Evolutionary conservation across 2,888 invertebrate genomes (phyloP).

Genomic region (Cybosia mesomella): DNA sequence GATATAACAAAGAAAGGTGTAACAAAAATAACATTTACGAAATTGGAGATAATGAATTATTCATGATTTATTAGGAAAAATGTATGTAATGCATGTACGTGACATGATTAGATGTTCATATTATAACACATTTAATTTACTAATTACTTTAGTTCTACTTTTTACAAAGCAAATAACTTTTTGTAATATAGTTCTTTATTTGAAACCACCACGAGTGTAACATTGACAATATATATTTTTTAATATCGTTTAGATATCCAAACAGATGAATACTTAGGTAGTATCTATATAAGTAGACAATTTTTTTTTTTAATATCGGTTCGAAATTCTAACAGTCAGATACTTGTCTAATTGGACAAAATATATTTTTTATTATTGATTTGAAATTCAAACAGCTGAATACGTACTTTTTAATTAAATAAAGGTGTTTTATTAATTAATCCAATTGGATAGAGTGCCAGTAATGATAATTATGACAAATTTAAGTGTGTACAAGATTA

Average conservation of each 20-base stretch:
- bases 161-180: slow-evolving; percentile 10
- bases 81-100: slow-evolving; percentile 57
- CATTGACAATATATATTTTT: background rate
- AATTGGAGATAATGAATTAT: slow-evolving; percentile 18
- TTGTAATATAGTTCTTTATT: slow-evolving; percentile 5
- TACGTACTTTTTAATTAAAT: background rate
- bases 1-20: slow-evolving; percentile 23
- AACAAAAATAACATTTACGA: slow-evolving; percentile 22
- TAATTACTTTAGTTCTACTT: slow-evolving; percentile 23
- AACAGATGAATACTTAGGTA: no score
- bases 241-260: no score
- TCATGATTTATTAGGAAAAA: slow-evolving; percentile 9
- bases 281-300: no score
- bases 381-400: slow-evolving; percentile 11
- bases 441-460: slow-evolving; percentile 39
- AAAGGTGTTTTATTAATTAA: slow-evolving; percentile 5
- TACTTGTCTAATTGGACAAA: background rate
- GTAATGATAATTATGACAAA: slow-evolving; percentile 54
- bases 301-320: no score
- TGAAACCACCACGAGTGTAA: background rate
- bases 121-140: slow-evolving; percentile 2
- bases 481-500: slow-evolving; percentile 50
- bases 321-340: no score
- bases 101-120: slow-evolving; percentile 63
- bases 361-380: background rate